Base-by-base conservation (phyloP, 2,113 vertebrate species). In the Pelecanus crispus region DNA sequence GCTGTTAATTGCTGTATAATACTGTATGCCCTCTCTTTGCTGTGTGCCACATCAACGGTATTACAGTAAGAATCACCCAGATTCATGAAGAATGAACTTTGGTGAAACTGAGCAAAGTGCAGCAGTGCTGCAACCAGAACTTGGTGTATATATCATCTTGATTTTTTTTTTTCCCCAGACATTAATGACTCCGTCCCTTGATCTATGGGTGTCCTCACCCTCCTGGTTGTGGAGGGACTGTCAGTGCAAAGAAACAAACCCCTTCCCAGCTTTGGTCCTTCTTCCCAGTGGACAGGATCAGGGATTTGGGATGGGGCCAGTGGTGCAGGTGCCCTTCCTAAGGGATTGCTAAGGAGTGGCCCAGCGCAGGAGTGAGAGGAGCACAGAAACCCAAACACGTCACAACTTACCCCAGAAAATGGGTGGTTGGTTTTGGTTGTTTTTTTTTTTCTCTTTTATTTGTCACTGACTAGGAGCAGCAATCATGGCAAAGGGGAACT, bases 391-490 rank as follows among this genome's bases (percentile, higher is more conserved):
- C 4, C 6, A 77, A 58, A 85, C 74, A 91, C 72, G 34, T 6
- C 26, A 81, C 92, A 52, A 18, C 65, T 31, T 74, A 19, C 5
- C 52, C 89, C 88, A 63, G n/a, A 16, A 28, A 70, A 13, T 3
- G 58, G 50, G 29, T 50, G 81, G 47, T 28, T 59, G 53, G 5
- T 42, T 59, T 63, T 12, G 45, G 19, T 47, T 47, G 20, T 7
- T 45, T 28, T 22, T 81, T 62, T 91, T 94, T 50, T 78, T 94
- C 40, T 88, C 15, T 15, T 96, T 97, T 97, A 96, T 97, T 97
- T 70, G 70, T 96, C 88, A 83, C 66, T 36, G 94, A 68, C 71
- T 79, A 86, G 91, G 93, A 94, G 92, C 90, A 97, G 94, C 92
- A 84, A 32, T 56, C 8, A n/a, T 93, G 93, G 95, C 91, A 38